Base-by-base conservation (phyloP, 2,888 invertebrate species). In the Capitulum mitella region DNA sequence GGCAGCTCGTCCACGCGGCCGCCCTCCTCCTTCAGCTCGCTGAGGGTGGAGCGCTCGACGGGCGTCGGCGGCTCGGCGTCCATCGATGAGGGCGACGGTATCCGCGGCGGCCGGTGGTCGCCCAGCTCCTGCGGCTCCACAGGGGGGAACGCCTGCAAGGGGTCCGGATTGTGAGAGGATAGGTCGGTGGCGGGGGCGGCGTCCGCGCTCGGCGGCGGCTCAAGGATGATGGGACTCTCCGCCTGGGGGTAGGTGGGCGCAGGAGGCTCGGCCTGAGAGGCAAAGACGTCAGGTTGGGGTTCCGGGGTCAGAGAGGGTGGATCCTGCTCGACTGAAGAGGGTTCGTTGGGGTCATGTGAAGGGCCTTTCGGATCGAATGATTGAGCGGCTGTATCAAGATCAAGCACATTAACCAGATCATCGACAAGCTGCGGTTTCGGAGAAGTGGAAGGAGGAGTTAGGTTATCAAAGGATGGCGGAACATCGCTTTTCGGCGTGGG, bases 41-140 rank as follows among this genome's bases (percentile, higher is more conserved):
- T 29, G n/a, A 29, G 26, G 2, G 40, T 37, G 26, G 8, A 26
- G 70, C 26, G 70, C 16, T 58, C 58, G 10, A 58, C 29, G 12
- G 70, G 70, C 5, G 70, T 70, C 26, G 70, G 70, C 37, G 70
- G 70, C 22, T 70, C 70, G 37, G 29, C 70, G 10, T 70, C 70
- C 70, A 40, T 22, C 10, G 70, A 70, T 19, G 70, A 70, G 1
- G 40, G 29, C 37, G 70, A 70, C 37, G 70, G 70, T 2, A 70
- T 37, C 22, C 70, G 12, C 26, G 70, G 22, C 26, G 40, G 26
- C 26, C 14, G 29, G 40, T 64, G 34, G 64, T 70, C 70, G 37
- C 37, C 70, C 37, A 40, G 70, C 37, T 26, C 26, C 8, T 3
- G 3, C 40, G 0, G 6, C 70, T 70, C 70, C 3, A 26, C 14